These are phyloP conservation scores for Haliclystus octoradiatus DNA, from an alignment of 30 jellyfish, hydroid and myxozoan genomes.

Conservation along the genomic window DNA sequence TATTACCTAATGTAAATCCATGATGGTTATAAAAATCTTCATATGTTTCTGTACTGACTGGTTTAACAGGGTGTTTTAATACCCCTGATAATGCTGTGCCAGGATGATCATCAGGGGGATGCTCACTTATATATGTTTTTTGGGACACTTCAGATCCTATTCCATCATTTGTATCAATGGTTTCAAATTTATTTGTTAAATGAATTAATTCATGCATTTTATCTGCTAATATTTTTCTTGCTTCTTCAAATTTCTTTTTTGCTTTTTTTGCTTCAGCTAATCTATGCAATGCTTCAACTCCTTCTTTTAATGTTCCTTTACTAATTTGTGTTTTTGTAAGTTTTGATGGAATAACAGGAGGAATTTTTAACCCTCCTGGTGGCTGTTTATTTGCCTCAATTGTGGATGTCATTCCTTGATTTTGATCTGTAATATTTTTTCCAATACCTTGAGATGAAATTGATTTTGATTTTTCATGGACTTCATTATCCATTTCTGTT, in stretches of 20 bases:
- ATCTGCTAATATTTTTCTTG: constrained; percentile 62
- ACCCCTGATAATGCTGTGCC: constrained; percentile 86
- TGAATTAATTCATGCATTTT: constrained; percentile 68
- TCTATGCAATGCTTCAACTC: constrained; percentile 47
- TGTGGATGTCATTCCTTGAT: constrained; percentile 4
- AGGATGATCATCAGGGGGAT: constrained; percentile 32
- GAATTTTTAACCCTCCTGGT: not conserved
- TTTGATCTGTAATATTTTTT: constrained; percentile 1
- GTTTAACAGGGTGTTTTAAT: constrained; percentile 21
- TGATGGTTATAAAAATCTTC: constrained; percentile 49
- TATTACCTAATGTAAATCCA: constrained; percentile 85
- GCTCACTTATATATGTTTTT: not conserved
- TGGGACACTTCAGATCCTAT: not conserved
- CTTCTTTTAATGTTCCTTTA: constrained; percentile 26
- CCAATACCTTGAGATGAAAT: too few relatives aligned
- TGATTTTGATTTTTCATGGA: not conserved
- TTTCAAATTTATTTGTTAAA: constrained; percentile 67
- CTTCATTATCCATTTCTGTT: constrained; percentile 12
- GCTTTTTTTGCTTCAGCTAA: constrained; percentile 86
- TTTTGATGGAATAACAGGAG: not conserved
- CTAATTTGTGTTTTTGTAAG: constrained; percentile 20
- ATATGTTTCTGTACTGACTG: constrained; percentile 22
- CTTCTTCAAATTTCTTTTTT: constrained; percentile 48
- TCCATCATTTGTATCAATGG: constrained; percentile 11
- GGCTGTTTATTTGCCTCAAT: constrained; percentile 10